Percentiles rank a stretch among this genome's conserved stretches.
phyloP scores from a whole-genome alignment of 2,888 invertebrate genomes.

The Lycophotia porphyrea region DNA sequence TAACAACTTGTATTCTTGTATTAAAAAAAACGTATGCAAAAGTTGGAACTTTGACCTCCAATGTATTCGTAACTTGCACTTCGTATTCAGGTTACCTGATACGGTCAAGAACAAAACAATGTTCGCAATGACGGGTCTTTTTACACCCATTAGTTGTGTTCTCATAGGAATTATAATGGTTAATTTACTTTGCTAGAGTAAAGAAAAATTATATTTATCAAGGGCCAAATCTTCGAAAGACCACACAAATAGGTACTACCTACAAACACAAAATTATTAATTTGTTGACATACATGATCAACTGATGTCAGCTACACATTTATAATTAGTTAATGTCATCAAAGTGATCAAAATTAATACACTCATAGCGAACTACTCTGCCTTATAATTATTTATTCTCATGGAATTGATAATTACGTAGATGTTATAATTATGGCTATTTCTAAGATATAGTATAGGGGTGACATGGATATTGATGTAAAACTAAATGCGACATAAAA shows the following conservation, averaged over 20 bases:
- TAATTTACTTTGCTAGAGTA: background rate
- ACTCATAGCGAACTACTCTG: conserved; percentile 42
- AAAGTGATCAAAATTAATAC: conserved; percentile 53
- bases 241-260: background rate
- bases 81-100: too few relatives aligned
- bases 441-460: conserved; percentile 49
- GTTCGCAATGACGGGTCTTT: background rate
- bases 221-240: background rate
- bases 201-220: background rate
- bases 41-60: too few relatives aligned
- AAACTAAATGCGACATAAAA: conserved; percentile 37
- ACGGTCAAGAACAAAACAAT: too few relatives aligned
- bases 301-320: conserved; percentile 26
- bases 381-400: conserved; percentile 65
- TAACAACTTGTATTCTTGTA: too few relatives aligned
- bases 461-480: conserved; percentile 21
- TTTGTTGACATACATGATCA: conserved; percentile 24
- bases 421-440: conserved; percentile 55
- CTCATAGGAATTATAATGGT: background rate
- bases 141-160: background rate
- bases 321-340: conserved; percentile 51
- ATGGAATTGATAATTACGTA: conserved; percentile 62
- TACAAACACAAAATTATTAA: conserved; percentile 15
- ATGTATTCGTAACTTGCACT: too few relatives aligned
- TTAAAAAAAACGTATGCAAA: too few relatives aligned